These are phyloP conservation scores for Drosophila paulistorum DNA, from an alignment of 1,140 invertebrate genomes.

Conservation along the genomic window DNA sequence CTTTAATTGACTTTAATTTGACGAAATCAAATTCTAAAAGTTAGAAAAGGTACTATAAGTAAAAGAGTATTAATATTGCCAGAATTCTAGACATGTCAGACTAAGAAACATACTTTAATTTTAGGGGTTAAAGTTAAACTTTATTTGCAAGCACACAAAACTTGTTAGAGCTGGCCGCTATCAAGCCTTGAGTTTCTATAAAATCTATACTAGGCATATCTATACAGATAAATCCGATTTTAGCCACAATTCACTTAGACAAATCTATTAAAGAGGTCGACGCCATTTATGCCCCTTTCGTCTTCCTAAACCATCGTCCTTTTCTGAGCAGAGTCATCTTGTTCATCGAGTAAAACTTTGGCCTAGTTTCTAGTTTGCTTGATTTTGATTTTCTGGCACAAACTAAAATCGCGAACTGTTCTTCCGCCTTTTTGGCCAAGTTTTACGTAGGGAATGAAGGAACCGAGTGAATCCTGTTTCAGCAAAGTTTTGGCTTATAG, in stretches of 20 bases:
- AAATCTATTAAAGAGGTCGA: background rate
- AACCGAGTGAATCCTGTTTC: background rate
- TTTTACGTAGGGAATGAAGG: background rate
- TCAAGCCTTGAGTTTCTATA: background rate
- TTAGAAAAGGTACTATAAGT: too few species aligned
- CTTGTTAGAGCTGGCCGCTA: background rate
- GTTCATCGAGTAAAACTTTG: constrained; percentile 5
- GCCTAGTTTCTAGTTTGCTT: constrained; percentile 17
- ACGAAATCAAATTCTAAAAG: too few species aligned
- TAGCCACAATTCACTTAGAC: background rate
- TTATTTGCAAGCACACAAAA: background rate
- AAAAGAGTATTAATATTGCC: too few species aligned
- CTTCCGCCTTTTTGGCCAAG: constrained; percentile 8
- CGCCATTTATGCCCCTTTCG: background rate
- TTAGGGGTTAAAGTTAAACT: background rate
- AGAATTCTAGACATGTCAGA: too few species aligned
- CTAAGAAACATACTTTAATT: too few species aligned
- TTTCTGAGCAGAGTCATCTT: background rate
- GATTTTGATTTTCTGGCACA: constrained; percentile 11
- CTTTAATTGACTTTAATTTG: too few species aligned
- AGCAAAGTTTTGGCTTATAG: constrained; percentile 17
- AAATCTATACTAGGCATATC: background rate
- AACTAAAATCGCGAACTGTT: constrained; percentile 13
- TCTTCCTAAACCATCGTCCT: background rate
- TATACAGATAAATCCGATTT: background rate